phyloP scores from a whole-genome alignment of 2,113 vertebrate species.

The Danio rerio region DNA sequence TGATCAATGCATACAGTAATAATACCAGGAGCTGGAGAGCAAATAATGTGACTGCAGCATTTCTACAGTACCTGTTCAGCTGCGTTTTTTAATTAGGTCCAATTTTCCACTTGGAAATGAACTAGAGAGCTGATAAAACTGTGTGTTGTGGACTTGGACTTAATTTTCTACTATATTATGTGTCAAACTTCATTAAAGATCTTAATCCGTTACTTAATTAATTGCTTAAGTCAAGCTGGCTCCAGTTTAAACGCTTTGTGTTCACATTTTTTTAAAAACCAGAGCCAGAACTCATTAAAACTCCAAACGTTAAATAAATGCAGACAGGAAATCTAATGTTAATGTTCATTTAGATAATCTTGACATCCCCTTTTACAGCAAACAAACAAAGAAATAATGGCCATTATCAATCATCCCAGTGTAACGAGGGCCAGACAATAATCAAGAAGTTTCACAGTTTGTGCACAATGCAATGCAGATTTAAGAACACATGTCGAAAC shows the following conservation, averaged over 20 bases:
- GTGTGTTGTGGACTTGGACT: background rate
- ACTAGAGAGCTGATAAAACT: background rate
- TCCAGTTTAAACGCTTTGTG: background rate
- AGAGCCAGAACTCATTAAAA: conserved; percentile 7
- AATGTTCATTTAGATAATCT: conserved; percentile 36
- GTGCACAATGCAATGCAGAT: conserved; percentile 1
- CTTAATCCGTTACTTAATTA: background rate
- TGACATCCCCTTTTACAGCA: conserved; percentile 19
- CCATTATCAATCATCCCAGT: conserved; percentile 24
- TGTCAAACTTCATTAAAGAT: conserved; percentile 26
- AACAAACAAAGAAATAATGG: conserved; percentile 20
- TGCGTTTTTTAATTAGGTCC: background rate
- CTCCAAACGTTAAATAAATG: conserved; percentile 11
- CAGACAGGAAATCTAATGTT: conserved; percentile 35
- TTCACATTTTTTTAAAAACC: background rate
- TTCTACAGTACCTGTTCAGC: background rate
- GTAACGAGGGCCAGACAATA: conserved; percentile 4
- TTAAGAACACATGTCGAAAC: conserved; percentile 1
- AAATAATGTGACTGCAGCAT: background rate
- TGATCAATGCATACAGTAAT: background rate
- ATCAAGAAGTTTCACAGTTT: conserved; percentile 36
- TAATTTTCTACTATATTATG: conserved; percentile 13
- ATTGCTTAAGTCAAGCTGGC: conserved; percentile 6
- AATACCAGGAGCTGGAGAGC: background rate
- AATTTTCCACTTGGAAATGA: conserved; percentile 12